Evolutionary conservation across 2,797 vertebrate species (phyloP).

Genomic region (Australoheros facetus): DNA sequence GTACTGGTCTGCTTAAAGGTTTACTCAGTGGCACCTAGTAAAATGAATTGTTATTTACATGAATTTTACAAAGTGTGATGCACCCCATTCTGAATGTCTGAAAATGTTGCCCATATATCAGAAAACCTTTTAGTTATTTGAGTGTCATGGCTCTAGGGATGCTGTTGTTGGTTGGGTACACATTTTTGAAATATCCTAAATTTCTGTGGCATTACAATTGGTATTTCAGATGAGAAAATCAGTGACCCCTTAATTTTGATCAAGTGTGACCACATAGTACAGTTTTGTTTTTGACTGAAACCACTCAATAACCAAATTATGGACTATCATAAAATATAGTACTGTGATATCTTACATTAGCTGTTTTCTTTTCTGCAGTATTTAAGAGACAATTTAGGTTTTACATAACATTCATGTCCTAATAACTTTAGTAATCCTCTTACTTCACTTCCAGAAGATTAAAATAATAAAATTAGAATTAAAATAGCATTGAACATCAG

Average conservation of each 20-base stretch:
- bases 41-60: background rate
- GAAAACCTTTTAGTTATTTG: too few relatives aligned
- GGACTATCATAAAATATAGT: background rate
- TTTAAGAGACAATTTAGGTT: background rate
- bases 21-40: background rate
- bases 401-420: background rate
- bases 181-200: too few relatives aligned
- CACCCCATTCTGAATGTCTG: too few relatives aligned
- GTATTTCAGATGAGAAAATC: too few relatives aligned
- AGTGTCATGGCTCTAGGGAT: too few relatives aligned
- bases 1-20: background rate
- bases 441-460: background rate
- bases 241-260: too few relatives aligned
- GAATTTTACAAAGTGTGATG: background rate
- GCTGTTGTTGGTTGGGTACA: too few relatives aligned
- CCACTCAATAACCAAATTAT: background rate
- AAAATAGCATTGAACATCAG: background rate
- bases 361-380: background rate
- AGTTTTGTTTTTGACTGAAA: background rate
- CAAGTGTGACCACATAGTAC: too few relatives aligned
- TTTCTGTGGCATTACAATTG: too few relatives aligned
- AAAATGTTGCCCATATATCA: too few relatives aligned
- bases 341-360: too few relatives aligned
- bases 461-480: background rate
- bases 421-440: background rate